These are phyloP conservation scores for Drosophila testacea DNA, from an alignment of 2,888 invertebrate species.

Conservation along the genomic window DNA sequence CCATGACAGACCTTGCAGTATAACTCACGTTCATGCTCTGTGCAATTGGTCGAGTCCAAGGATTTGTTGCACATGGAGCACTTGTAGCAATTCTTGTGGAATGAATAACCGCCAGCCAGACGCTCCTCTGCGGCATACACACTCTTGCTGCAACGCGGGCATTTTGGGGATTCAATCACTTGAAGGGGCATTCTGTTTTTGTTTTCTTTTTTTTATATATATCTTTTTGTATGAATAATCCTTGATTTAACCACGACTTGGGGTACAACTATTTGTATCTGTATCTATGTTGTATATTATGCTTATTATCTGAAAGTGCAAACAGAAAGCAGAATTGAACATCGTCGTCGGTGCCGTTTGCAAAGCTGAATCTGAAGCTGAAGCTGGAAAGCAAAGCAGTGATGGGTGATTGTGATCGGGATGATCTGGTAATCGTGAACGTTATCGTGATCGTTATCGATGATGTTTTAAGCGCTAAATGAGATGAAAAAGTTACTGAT, in stretches of 20 bases:
- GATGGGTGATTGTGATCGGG: slow-evolving; percentile 2
- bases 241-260: slow-evolving; percentile 36
- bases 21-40: slow-evolving; percentile 73
- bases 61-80: slow-evolving; percentile 79
- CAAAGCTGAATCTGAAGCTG: slow-evolving; percentile 33
- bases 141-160: slow-evolving; percentile 73
- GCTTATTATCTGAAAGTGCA: slow-evolving; percentile 77
- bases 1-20: slow-evolving; percentile 74
- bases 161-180: slow-evolving; percentile 74
- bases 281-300: slow-evolving; percentile 58
- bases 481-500: slow-evolving; percentile 40
- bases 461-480: slow-evolving; percentile 50
- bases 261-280: slow-evolving; percentile 46
- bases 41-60: slow-evolving; percentile 72
- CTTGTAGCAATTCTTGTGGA: slow-evolving; percentile 79
- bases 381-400: slow-evolving; percentile 7
- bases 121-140: slow-evolving; percentile 75
- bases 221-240: slow-evolving; percentile 24
- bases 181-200: slow-evolving; percentile 65
- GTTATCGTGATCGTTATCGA: slow-evolving; percentile 15
- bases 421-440: neutral
- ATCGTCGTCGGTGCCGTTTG: slow-evolving; percentile 36
- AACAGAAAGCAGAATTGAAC: slow-evolving; percentile 58
- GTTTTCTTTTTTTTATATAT: slow-evolving; percentile 17
- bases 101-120: slow-evolving; percentile 70